Conservation (phyloP, 2,888 invertebrate genomes). For the Phyllotreta striolata region DNA sequence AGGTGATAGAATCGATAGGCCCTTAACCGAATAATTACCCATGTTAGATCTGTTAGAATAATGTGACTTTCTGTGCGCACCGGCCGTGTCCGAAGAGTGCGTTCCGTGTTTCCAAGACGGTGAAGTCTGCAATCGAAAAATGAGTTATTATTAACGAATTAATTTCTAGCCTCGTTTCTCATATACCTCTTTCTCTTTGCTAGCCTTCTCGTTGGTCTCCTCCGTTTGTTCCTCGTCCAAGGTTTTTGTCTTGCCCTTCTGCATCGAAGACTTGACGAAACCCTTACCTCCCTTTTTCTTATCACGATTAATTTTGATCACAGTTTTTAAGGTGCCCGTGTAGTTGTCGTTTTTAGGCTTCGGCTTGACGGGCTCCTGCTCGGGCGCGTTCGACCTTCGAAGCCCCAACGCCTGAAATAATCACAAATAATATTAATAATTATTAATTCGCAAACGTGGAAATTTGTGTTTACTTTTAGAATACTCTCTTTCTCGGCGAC, state of each 20-base stretch:
- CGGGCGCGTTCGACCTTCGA: constrained; percentile 77
- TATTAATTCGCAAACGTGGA: too few relatives aligned
- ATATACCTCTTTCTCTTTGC: constrained; percentile 34
- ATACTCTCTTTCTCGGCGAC: constrained; percentile 72
- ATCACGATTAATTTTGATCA: constrained; percentile 77
- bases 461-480: constrained; percentile 57
- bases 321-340: constrained; percentile 84
- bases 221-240: constrained; percentile 32
- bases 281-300: constrained; percentile 73
- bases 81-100: constrained; percentile 62
- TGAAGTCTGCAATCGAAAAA: constrained; percentile 60
- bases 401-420: constrained; percentile 71
- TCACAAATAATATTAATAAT: too few relatives aligned
- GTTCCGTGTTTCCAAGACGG: constrained; percentile 56
- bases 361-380: constrained; percentile 62
- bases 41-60: constrained; percentile 77
- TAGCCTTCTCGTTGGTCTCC: constrained; percentile 24
- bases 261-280: constrained; percentile 81
- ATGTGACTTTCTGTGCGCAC: constrained; percentile 80
- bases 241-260: constrained; percentile 68
- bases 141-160: too few relatives aligned
- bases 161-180: too few relatives aligned
- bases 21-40: constrained; percentile 62
- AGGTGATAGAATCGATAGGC: constrained; percentile 48
- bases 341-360: constrained; percentile 62